These are phyloP conservation scores for Nomada hirtipes DNA, from an alignment of 2,888 invertebrate genomes.

Conservation along the genomic window DNA sequence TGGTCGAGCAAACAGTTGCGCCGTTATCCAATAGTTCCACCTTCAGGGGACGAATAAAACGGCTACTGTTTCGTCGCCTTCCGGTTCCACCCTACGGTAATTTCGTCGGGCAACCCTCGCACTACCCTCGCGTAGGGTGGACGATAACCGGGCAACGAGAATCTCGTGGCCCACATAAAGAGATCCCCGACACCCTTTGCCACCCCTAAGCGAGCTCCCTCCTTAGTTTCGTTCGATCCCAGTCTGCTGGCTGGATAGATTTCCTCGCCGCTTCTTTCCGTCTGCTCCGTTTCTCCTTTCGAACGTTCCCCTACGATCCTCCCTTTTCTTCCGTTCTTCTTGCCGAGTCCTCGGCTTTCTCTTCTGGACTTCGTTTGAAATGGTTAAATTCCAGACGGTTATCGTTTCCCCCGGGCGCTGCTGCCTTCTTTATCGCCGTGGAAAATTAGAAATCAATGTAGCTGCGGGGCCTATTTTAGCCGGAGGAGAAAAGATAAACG, in stretches of 20 bases:
- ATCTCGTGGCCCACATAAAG: constrained; percentile 60
- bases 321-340: neutral
- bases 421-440: constrained; percentile 9
- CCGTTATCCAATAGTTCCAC: constrained; percentile 13
- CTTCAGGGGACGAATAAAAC: constrained; percentile 56
- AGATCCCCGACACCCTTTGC: constrained; percentile 50
- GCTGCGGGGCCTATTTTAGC: too few species aligned
- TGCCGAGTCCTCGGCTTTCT: neutral
- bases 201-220: constrained; percentile 12
- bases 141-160: constrained; percentile 34
- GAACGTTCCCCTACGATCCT: neutral
- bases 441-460: constrained; percentile 30
- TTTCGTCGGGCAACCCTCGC: constrained; percentile 39
- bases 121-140: constrained; percentile 14
- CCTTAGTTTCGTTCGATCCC: constrained; percentile 22
- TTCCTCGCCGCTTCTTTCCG: neutral
- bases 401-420: neutral
- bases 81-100: constrained; percentile 30
- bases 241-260: constrained; percentile 22
- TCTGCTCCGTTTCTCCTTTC: neutral
- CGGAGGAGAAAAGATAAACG: neutral
- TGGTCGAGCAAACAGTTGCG: neutral
- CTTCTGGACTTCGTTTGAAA: neutral
- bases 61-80: constrained; percentile 31
- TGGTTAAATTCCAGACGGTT: too few species aligned